phyloP scores from a whole-genome alignment of 2,113 vertebrate genomes.

The Sturnus vulgaris region DNA sequence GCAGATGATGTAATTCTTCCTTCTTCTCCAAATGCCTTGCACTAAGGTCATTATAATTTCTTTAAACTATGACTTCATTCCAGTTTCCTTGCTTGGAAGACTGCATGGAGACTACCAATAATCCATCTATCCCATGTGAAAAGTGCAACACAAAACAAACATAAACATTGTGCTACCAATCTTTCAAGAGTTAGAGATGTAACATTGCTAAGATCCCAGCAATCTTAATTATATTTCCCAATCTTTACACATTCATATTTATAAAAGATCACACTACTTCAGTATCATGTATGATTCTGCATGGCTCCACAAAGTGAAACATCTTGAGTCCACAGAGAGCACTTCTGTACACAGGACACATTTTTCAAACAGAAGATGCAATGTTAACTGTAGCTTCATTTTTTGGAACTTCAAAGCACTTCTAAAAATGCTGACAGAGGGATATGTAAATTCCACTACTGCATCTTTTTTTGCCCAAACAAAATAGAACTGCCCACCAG shows the following conservation, averaged over 20 bases:
- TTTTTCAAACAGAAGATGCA: not conserved
- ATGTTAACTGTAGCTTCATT: not conserved
- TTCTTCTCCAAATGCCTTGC: not conserved
- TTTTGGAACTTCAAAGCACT: not conserved
- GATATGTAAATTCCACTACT: not conserved
- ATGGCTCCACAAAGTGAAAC: not conserved
- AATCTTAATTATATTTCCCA: not conserved
- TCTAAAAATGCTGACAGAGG: not conserved
- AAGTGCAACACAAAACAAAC: not conserved
- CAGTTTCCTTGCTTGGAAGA: not conserved
- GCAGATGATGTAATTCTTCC: not conserved
- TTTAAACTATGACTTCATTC: not conserved
- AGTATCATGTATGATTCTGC: not conserved
- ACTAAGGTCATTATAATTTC: not conserved
- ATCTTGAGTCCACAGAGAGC: not conserved
- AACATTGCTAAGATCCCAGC: not conserved
- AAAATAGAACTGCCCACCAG: not conserved
- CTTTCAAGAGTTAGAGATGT: not conserved
- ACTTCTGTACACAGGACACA: not conserved
- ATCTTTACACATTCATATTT: not conserved
- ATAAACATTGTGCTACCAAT: not conserved
- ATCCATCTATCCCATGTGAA: not conserved
- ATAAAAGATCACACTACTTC: not conserved
- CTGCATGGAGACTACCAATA: not conserved
- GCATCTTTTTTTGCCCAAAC: not conserved